These are phyloP conservation scores for Diglossa brunneiventris DNA, from an alignment of 2,113 vertebrate genomes.

Conservation along the genomic window DNA sequence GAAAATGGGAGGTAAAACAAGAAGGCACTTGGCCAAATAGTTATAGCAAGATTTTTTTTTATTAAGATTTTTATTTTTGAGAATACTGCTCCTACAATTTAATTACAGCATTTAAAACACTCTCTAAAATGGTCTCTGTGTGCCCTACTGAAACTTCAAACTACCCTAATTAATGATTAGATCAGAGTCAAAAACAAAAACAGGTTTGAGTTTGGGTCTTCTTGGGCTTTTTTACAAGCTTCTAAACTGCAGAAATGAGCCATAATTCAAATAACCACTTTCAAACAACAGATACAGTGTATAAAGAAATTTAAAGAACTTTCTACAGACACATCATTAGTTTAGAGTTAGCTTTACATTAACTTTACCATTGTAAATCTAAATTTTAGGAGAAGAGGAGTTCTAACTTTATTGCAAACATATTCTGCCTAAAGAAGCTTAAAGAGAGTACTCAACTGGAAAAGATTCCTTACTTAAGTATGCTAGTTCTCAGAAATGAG, in stretches of 20 bases:
- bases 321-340: conserved; percentile 18
- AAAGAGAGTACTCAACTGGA: not conserved
- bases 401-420: not conserved
- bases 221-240: conserved; percentile 18
- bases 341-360: not conserved
- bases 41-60: conserved; percentile 27
- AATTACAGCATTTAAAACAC: conserved; percentile 72
- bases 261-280: conserved; percentile 20
- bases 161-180: conserved; percentile 63
- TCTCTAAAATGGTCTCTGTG: conserved; percentile 49
- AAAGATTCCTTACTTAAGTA: not conserved
- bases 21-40: conserved; percentile 71
- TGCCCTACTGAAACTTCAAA: conserved; percentile 44
- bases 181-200: conserved; percentile 51
- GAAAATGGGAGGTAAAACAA: conserved; percentile 70
- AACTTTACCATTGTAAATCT: not conserved
- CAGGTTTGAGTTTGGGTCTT: not conserved
- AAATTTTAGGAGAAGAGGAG: not conserved
- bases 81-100: conserved; percentile 53
- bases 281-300: not conserved
- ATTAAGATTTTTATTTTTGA: conserved; percentile 64
- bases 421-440: not conserved
- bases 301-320: conserved; percentile 1
- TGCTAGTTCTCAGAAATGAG: not conserved
- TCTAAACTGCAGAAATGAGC: not conserved